These are phyloP conservation scores for Epinotia bilunana DNA, from an alignment of 2,888 invertebrate species.

Conservation along the genomic window DNA sequence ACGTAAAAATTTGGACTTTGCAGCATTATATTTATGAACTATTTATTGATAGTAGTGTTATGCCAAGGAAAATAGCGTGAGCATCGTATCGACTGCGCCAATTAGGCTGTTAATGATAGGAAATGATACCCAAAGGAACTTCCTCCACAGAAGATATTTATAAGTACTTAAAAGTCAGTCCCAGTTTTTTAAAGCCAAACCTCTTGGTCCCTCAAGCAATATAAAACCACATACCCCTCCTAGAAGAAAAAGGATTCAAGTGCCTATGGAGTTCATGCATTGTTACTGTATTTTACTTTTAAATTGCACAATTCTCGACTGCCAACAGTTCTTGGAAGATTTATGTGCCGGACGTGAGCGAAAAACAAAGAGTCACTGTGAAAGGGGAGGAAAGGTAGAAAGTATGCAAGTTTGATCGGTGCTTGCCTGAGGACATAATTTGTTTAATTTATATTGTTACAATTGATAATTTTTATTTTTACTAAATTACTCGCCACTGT, in stretches of 20 bases:
- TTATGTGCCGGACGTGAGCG: conserved; percentile 46
- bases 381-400: not conserved
- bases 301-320: conserved; percentile 11
- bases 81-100: too few relatives aligned
- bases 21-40: too few relatives aligned
- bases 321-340: conserved; percentile 39
- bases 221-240: conserved; percentile 15
- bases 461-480: too few relatives aligned
- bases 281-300: not conserved
- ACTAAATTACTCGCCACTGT: too few relatives aligned
- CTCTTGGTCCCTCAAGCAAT: conserved; percentile 28
- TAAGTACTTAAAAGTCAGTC: conserved; percentile 21
- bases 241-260: conserved; percentile 2
- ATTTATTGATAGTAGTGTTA: too few relatives aligned
- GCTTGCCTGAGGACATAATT: too few relatives aligned
- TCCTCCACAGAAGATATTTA: not conserved
- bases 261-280: not conserved
- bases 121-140: not conserved
- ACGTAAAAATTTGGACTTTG: too few relatives aligned
- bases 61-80: too few relatives aligned
- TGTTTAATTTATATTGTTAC: too few relatives aligned
- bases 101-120: too few relatives aligned
- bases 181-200: conserved; percentile 24
- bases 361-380: conserved; percentile 31
- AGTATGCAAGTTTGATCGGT: not conserved